These are phyloP conservation scores for Drosophila algonquin DNA, from an alignment of 2,888 invertebrate genomes.

Conservation along the genomic window DNA sequence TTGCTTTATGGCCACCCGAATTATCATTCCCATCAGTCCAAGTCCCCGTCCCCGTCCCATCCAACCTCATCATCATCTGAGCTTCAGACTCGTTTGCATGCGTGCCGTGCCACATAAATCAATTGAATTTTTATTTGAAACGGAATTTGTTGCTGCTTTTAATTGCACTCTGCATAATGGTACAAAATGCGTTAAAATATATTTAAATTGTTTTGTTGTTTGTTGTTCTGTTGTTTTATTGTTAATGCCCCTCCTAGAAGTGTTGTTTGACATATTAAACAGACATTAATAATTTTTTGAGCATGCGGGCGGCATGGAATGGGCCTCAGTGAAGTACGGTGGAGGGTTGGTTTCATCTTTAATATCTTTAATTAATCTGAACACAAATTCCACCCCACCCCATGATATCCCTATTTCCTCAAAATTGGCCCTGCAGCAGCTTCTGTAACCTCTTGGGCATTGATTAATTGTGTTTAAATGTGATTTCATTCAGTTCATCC, in stretches of 20 bases:
- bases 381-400: no score
- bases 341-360: no score
- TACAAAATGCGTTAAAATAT: constrained; percentile 51
- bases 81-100: constrained; percentile 31
- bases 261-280: constrained; percentile 35
- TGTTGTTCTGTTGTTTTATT: not conserved
- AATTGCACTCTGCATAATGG: constrained; percentile 63
- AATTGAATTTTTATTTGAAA: constrained; percentile 65
- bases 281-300: constrained; percentile 29
- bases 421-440: not conserved
- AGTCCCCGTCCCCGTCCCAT: not conserved
- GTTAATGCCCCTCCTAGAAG: constrained; percentile 8
- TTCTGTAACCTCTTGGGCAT: not conserved
- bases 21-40: not conserved
- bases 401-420: not conserved
- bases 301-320: constrained; percentile 12
- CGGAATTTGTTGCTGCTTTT: constrained; percentile 36
- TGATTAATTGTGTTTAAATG: constrained; percentile 27
- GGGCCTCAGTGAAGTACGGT: no score
- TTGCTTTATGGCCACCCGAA: not conserved
- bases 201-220: constrained; percentile 21
- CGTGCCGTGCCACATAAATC: constrained; percentile 62
- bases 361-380: no score
- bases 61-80: not conserved
- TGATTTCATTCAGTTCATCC: constrained; percentile 20